Evolutionary conservation across 2,888 invertebrate species (phyloP), one percentile per base, ranked within the genome.

Genomic region (Rutpela maculata): DNA sequence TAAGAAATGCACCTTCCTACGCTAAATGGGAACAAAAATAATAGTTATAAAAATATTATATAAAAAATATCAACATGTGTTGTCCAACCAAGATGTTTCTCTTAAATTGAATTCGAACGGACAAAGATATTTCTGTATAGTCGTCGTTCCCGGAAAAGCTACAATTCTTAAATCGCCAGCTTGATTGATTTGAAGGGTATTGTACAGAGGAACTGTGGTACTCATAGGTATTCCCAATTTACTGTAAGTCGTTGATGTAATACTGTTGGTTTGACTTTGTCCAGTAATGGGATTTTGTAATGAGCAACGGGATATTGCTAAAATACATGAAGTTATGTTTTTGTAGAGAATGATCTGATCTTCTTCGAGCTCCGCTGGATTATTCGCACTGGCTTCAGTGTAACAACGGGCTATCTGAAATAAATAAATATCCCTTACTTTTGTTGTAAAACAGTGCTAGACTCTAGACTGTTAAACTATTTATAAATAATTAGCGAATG

Each of bases 221-320:
- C 83, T 63, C 87, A 80, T 66, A 15, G 85, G 83, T 80, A 85
- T 82, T 78, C 85, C 84, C 77, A 84, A 84, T 80, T 83, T 81
- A 76, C 81, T 76, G 77, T 88, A 80, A 9, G 68, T 83, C 1
- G 81, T 83, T 72, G 91, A 89, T 74, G 91, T 89, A 63, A 77
- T 22, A 4, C 90, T 90, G 35, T 92, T 91, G 55, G 91, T 90
- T 88, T 93, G 93, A 3, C 91, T 88, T 76, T 92, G 92, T 15
- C 94, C 94, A 0, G 93, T 93, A 73, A 94, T 93, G 3, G 94
- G 93, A 87, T 94, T 94, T 85, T 90, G 92, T 0, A 90, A 88
- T 65, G 92, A 91, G 88, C 94, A 94, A 72, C 94, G 91, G 0
- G 93, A 89, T 84, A 92, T 92, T 0, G 94, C 93, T 75, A 94